Base-by-base conservation (phyloP, 2,888 invertebrate genomes). In the Melieria picta region DNA sequence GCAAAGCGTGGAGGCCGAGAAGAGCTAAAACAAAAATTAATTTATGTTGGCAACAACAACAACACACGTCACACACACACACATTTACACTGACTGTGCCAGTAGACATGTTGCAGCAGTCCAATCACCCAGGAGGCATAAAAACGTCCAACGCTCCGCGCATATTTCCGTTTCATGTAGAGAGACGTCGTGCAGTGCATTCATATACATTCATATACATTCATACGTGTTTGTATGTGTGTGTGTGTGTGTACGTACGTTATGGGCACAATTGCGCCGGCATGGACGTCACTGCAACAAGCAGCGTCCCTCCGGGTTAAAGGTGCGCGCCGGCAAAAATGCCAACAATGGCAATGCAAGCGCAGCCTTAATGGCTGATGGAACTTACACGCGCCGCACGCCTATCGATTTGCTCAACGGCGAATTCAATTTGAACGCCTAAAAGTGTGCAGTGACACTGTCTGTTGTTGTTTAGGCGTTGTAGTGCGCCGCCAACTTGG, bases 31-130 rank as follows among this genome's bases (percentile, higher is more conserved):
- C 48, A 50, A 57, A 66, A 63, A 69, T 69, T 65, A 61, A 72
- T 66, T 69, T 69, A 50, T 70, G 70, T 64, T 74, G 74, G 72
- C 69, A 72, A 64, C 65, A 47, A 55, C 63, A 66, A 62, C 61
- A 52, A 55, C 46, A 16, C 45, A 64, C 9, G 4, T 11, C 42
- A n/a, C 16, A 16, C 5, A 11, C 10, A n/a, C n/a, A 43, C 9
- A 55, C 13, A 52, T 9, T 10, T 13, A 10, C 7, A 48, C 9
- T 43, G 45, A 30, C 9, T 43, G 45, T 10, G 7, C n/a, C n/a
- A 61, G 7, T n/a, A 16, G 30, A n/a, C 13, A 11, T 52, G 46
- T 52, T 42, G 11, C 5, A n/a, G 42, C 55, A 65, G 30, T 46
- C 30, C 11, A 42, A 43, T 50, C 16, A 43, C 42, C 5, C 58